These are phyloP conservation scores for Xiphophorus hellerii DNA, from an alignment of 2,113 vertebrate species.

Conservation along the genomic window DNA sequence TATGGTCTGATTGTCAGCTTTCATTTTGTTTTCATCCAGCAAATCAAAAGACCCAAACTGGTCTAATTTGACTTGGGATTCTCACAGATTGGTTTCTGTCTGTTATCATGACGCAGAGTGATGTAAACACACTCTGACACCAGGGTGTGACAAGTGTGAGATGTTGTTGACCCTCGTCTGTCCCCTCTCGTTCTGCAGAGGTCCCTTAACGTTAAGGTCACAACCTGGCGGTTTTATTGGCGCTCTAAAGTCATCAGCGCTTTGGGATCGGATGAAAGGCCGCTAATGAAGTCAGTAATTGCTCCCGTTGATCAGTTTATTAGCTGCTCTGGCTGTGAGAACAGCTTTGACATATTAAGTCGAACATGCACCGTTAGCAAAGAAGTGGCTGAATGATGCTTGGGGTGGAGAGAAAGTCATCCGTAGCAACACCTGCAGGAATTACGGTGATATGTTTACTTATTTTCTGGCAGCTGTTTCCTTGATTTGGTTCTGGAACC, in stretches of 20 bases:
- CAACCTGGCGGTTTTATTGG: slow-evolving; percentile 76
- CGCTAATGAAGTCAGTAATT: slow-evolving; percentile 82
- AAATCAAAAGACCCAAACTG: background rate
- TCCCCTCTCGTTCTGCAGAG: slow-evolving; percentile 63
- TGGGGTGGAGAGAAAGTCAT: background rate
- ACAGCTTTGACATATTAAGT: slow-evolving; percentile 55
- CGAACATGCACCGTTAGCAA: slow-evolving; percentile 54
- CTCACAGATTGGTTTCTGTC: background rate
- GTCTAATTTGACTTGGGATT: too few species aligned
- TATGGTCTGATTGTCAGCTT: too few species aligned
- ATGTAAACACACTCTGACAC: slow-evolving; percentile 70
- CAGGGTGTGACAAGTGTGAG: slow-evolving; percentile 65
- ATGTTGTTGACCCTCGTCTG: slow-evolving; percentile 72
- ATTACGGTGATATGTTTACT: slow-evolving; percentile 2
- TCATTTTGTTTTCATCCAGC: background rate
- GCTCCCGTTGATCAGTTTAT: slow-evolving; percentile 76
- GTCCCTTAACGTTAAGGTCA: slow-evolving; percentile 66
- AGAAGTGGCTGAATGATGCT: background rate
- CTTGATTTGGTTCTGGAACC: slow-evolving; percentile 1
- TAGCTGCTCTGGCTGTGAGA: slow-evolving; percentile 64
- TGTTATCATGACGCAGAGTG: slow-evolving; percentile 27
- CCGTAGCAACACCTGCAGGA: background rate
- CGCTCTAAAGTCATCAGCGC: slow-evolving; percentile 76
- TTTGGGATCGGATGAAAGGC: slow-evolving; percentile 69
- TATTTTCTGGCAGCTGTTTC: background rate